phyloP scores from a whole-genome alignment of 92 coral and sea anemone species.

The Epizoanthus rinbou region DNA sequence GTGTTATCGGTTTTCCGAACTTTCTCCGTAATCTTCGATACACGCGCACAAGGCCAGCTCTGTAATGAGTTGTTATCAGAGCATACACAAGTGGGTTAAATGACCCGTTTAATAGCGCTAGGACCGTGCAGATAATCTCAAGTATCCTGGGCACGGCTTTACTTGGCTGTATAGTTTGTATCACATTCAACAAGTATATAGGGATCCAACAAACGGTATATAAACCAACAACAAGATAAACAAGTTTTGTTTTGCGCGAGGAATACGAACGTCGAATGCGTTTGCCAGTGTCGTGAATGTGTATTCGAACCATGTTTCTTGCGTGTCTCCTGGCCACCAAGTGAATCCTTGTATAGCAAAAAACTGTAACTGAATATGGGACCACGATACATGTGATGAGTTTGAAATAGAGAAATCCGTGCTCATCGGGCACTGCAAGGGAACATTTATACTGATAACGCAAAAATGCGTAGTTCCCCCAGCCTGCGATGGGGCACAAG shows the following conservation, averaged over 20 bases:
- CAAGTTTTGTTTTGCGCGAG: constrained; percentile 81
- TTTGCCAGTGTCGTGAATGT: constrained; percentile 80
- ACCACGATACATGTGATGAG: constrained; percentile 62
- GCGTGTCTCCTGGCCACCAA: constrained; percentile 97
- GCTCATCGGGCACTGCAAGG: constrained; percentile 57
- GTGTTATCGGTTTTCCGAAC: constrained; percentile 48
- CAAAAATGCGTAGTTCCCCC: constrained; percentile 79
- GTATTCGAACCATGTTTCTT: constrained; percentile 81
- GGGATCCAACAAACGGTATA: constrained; percentile 94
- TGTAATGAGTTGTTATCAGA: constrained; percentile 85
- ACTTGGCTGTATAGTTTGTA: constrained; percentile 58
- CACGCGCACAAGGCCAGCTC: constrained; percentile 76
- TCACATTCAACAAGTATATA: constrained; percentile 61
- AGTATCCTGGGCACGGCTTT: constrained; percentile 49
- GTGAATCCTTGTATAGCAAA: constrained; percentile 94
- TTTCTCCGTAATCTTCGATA: constrained; percentile 68
- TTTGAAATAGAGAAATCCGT: constrained; percentile 73
- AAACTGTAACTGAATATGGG: constrained; percentile 71
- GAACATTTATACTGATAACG: constrained; percentile 78
- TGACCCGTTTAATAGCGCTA: constrained; percentile 77
- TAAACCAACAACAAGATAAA: constrained; percentile 83
- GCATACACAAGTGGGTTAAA: constrained; percentile 94
- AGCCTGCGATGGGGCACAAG: constrained; percentile 71
- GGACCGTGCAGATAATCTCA: constrained; percentile 60
- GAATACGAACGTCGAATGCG: constrained; percentile 68